Base-by-base conservation (phyloP, 2,888 invertebrate species). In the Microchrysa polita region DNA sequence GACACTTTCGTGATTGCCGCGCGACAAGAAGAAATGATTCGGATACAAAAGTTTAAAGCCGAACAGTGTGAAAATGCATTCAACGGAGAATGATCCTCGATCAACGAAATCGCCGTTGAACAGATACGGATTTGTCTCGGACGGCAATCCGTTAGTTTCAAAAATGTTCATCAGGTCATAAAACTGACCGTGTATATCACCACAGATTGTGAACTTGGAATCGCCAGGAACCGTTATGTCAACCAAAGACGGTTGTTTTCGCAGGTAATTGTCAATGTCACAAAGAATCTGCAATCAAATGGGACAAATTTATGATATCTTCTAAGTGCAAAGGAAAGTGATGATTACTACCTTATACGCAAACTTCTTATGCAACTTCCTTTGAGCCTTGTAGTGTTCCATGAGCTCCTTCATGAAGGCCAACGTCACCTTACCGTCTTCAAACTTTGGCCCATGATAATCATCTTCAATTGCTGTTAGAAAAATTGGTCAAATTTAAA, bases 91-190 rank as follows among this genome's bases (percentile, higher is more conserved):
- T 0, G 98, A 98, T 14, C 99, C 99, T 86, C 99, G 88, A 86
- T 99, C 99, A 18, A 99, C 99, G 85, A 99, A 99, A 87, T 99
- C 99, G 75, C 98, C 98, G 85, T 99, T 99, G 86, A 99, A 99
- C 78, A 99, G 87, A 86, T 98, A 99, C 71, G 98, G 98, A 87
- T 99, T 99, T 34, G 90, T 90, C 82, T 93, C 79, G 0, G 97
- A 96, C 7, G 99, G 99, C 75, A 95, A 86, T n/a, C 98, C 98
- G 83, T 99, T 99, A 77, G 98, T 88, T 80, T 95, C 89, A 86
- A 99, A 99, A 81, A 99, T 97, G 85, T 99, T 97, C 90, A 98
- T 91, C 76, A 99, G 88, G 86, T 99, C 99, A 83, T 96, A 99
- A 88, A 91, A 99, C 86, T 99, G 99, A 72, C 99, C 99, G 83